A percentile compares a stretch with the other conserved stretches of the same genome.
Conservation (phyloP, 2,797 vertebrate species). For the Delichon dasypus region DNA sequence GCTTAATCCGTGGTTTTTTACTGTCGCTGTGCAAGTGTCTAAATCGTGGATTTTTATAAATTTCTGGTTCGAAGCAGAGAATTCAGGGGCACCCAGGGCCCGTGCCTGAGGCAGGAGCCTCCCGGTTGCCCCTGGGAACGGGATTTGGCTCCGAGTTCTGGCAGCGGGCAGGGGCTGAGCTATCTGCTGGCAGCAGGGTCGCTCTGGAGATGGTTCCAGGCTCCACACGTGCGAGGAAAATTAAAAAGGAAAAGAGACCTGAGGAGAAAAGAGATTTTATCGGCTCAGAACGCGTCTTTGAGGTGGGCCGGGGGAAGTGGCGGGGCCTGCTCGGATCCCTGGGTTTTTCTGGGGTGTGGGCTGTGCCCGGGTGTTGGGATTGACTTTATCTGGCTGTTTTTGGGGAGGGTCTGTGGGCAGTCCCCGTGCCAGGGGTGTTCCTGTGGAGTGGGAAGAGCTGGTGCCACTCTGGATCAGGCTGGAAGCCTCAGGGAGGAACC, state of each 20-base stretch:
- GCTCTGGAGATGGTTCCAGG: not conserved
- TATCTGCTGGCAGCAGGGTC: not conserved
- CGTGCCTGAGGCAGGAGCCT: not conserved
- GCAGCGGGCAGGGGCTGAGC: not conserved
- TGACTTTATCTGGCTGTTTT: fast-evolving
- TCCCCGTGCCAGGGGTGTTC: fast-evolving
- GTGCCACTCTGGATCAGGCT: not conserved
- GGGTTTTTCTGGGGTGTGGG: not conserved
- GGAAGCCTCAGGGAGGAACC: not conserved
- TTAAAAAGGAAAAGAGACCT: not conserved
- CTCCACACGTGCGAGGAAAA: not conserved
- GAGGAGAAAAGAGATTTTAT: not conserved
- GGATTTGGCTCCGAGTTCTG: not conserved
- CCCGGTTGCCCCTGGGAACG: slow-evolving; percentile 20
- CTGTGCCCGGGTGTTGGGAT: fast-evolving
- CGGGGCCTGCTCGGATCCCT: fast-evolving
- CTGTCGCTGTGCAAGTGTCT: fast-evolving
- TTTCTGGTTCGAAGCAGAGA: not conserved
- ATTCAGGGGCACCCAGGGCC: not conserved
- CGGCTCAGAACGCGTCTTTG: not conserved
- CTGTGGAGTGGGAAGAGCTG: not conserved
- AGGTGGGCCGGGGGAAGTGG: fast-evolving
- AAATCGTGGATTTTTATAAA: fast-evolving
- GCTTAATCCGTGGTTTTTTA: fast-evolving
- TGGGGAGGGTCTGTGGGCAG: not conserved